Percentiles rank a stretch among this genome's conserved stretches.
phyloP scores from a whole-genome alignment of 92 coral and sea anemone genomes.

The Bergia puertoricense region DNA sequence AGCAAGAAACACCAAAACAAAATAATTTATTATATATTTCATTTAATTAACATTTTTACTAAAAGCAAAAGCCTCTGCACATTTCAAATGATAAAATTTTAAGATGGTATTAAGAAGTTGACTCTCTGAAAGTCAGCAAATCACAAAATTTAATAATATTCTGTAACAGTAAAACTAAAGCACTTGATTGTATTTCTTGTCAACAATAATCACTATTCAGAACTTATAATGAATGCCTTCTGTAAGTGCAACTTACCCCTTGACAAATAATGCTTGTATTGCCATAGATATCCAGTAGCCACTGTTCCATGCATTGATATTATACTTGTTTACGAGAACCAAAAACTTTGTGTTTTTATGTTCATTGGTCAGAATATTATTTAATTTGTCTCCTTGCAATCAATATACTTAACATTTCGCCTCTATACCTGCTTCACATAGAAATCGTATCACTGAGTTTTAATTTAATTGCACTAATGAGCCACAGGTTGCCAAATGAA shows the following conservation, averaged over 20 bases:
- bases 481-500: neutral
- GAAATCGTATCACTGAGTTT: neutral
- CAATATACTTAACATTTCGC: neutral
- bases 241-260: neutral
- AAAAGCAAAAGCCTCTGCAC: too few species aligned
- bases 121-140: too few species aligned
- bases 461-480: neutral
- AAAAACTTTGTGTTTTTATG: neutral
- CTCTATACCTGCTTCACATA: neutral
- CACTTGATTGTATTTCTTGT: neutral
- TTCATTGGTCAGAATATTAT: neutral
- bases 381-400: neutral
- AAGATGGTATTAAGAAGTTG: too few species aligned
- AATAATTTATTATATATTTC: too few species aligned
- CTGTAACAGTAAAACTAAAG: neutral
- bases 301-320: too few species aligned
- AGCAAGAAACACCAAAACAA: too few species aligned
- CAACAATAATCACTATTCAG: neutral
- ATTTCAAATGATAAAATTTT: too few species aligned
- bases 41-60: too few species aligned
- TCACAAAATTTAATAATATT: too few species aligned
- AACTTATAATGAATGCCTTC: neutral
- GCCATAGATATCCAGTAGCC: slow-evolving; percentile 3
- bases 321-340: neutral
- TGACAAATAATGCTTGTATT: neutral